Percentiles rank a stretch among this genome's conserved stretches.
phyloP scores from a whole-genome alignment of 2,113 vertebrate genomes.

The Corvus hawaiiensis region DNA sequence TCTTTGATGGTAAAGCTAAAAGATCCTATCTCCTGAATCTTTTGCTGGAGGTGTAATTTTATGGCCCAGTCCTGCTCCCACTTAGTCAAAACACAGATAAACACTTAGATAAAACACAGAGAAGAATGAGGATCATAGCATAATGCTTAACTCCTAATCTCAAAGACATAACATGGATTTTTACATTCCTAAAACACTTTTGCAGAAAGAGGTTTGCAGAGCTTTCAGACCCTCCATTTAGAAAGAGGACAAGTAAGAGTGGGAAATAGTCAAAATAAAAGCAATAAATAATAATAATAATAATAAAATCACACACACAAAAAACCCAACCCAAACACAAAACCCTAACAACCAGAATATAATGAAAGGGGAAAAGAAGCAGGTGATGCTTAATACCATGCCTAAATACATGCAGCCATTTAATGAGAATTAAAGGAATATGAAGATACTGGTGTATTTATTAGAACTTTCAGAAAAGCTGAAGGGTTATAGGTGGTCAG shows the following conservation, averaged over 20 bases:
- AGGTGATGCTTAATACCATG: background rate
- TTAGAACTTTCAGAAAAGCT: background rate
- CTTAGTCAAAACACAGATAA: background rate
- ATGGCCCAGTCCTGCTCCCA: background rate
- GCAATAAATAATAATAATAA: background rate
- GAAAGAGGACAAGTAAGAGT: background rate
- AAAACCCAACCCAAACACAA: background rate
- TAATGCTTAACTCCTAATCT: background rate
- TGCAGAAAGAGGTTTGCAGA: background rate
- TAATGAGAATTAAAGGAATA: background rate
- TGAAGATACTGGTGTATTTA: background rate
- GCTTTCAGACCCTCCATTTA: background rate
- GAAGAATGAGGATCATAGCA: background rate
- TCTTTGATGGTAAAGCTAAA: background rate
- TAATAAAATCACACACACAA: background rate
- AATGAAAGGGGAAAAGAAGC: background rate
- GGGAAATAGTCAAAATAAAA: background rate
- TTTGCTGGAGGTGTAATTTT: background rate
- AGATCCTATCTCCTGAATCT: background rate
- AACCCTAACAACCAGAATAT: background rate
- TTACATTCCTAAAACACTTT: background rate
- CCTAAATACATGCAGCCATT: background rate
- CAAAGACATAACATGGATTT: background rate
- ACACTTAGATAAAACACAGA: background rate
- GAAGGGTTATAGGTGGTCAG: background rate